Base-by-base conservation (phyloP, 2,888 invertebrate genomes). In the Lasioglossum leucozonium region DNA sequence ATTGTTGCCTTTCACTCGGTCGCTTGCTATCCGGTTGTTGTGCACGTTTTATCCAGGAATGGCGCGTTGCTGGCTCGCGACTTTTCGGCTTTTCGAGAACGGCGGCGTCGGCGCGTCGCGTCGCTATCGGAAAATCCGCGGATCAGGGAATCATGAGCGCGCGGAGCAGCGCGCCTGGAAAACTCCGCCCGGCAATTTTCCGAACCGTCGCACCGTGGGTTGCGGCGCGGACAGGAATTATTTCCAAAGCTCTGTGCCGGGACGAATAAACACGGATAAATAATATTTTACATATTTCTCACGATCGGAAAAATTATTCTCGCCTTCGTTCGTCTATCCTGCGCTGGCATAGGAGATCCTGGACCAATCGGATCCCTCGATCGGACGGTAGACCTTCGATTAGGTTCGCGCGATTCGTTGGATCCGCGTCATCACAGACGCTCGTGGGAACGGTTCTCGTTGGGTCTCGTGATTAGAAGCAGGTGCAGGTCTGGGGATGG, bases 1-100 rank as follows among this genome's bases (percentile, higher is more conserved):
- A 93, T 93, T 93, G 93, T 93, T 94, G 93, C 94, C 94, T 94
- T 94, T 94, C 94, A 94, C 94, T 93, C 88, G 90, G 87, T 89
- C 86, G 81, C 87, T 86, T 82, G 81, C 81, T 77, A 72, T 51
- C 30, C 74, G 81, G 62, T 82, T 79, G 58, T 75, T 65, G 62
- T 72, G 76, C 73, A 73, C 72, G 82, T 81, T 87, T 87, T 76
- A 79, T 83, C 79, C 77, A 26, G 44, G 79, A 79, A 51, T 69
- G 44, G 40, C 67, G 34, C 75, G 75, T 76, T 85, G 67, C 73
- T 65, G 72, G 74, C 69, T 75, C 75, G n/a, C 58, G 4, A 26
- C 22, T 77, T 75, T 75, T 47, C 18, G 34, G 37, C 47, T 26
- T n/a, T 26, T 26, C 78, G n/a, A 62, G 34, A 62, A 4, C 42